Evolutionary conservation across 2,113 vertebrate genomes (phyloP).

Genomic region (Nothobranchius kuhntae): DNA sequence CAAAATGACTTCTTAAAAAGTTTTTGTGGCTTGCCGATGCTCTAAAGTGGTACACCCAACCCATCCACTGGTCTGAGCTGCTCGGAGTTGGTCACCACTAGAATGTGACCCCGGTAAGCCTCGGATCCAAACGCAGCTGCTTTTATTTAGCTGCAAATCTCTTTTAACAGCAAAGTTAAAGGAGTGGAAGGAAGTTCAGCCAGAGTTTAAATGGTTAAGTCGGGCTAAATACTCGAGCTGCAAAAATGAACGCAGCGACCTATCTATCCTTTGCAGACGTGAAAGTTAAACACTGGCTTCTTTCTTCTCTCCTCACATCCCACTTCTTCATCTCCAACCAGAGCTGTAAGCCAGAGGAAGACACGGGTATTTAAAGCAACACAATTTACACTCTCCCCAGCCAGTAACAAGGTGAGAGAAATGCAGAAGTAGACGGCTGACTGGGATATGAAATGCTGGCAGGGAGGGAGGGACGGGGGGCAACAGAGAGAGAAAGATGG

Average conservation of each 20-base stretch:
- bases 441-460: conserved; percentile 36
- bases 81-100: not conserved
- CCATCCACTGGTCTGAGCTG: not conserved
- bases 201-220: conserved; percentile 61
- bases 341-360: conserved; percentile 55
- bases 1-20: conserved; percentile 19
- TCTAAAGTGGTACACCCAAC: not conserved
- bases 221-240: conserved; percentile 39
- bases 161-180: conserved; percentile 48
- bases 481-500: conserved; percentile 22
- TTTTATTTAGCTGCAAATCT: conserved; percentile 40
- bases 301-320: conserved; percentile 31
- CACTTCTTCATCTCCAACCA: conserved; percentile 15
- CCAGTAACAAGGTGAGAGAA: conserved; percentile 50
- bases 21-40: conserved; percentile 4
- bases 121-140: conserved; percentile 34
- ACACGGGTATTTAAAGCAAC: conserved; percentile 77
- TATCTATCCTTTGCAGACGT: conserved; percentile 61
- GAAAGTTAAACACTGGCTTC: conserved; percentile 48
- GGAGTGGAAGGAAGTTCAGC: conserved; percentile 45
- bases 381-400: conserved; percentile 74
- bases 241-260: conserved; percentile 38
- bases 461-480: conserved; percentile 5
- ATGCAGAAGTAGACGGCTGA: conserved; percentile 37
- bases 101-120: conserved; percentile 26